Conservation (phyloP, 2,113 vertebrate species). For the Syrmaticus mikado region DNA sequence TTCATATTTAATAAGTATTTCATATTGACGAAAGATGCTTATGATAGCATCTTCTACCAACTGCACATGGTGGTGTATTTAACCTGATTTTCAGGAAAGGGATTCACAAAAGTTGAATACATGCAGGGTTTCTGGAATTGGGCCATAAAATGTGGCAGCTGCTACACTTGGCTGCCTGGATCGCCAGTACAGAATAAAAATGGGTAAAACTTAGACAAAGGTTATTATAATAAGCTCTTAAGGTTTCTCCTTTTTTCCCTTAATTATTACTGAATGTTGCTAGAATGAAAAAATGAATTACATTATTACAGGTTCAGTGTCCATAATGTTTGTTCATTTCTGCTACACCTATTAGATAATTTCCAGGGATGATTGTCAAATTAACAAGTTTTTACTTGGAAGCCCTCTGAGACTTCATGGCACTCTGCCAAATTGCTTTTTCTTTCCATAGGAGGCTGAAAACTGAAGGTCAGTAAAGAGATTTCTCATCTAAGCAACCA, state of each 20-base stretch:
- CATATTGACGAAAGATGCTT: neutral
- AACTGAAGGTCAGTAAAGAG: constrained; percentile 54
- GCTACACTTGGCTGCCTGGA: neutral
- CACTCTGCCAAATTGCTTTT: constrained; percentile 51
- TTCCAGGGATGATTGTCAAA: constrained; percentile 56
- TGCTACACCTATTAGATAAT: constrained; percentile 49
- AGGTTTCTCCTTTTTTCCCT: constrained; percentile 33
- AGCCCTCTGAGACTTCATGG: neutral
- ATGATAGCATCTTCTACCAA: neutral
- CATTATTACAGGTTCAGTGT: constrained; percentile 45
- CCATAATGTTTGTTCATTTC: constrained; percentile 62
- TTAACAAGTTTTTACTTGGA: constrained; percentile 59
- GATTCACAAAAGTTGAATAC: neutral
- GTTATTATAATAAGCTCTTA: constrained; percentile 55
- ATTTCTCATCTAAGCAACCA: neutral
- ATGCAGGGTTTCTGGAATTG: neutral
- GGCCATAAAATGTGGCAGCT: constrained; percentile 15
- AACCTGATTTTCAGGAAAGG: constrained; percentile 19
- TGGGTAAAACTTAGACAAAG: constrained; percentile 28
- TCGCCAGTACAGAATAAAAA: constrained; percentile 24
- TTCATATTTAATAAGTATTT: neutral
- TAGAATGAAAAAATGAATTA: constrained; percentile 45
- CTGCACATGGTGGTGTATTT: neutral
- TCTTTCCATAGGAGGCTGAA: neutral
- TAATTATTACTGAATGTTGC: constrained; percentile 41